These are phyloP conservation scores for Sitta carolinensis DNA, from an alignment of 2,797 vertebrate genomes.

Conservation along the genomic window DNA sequence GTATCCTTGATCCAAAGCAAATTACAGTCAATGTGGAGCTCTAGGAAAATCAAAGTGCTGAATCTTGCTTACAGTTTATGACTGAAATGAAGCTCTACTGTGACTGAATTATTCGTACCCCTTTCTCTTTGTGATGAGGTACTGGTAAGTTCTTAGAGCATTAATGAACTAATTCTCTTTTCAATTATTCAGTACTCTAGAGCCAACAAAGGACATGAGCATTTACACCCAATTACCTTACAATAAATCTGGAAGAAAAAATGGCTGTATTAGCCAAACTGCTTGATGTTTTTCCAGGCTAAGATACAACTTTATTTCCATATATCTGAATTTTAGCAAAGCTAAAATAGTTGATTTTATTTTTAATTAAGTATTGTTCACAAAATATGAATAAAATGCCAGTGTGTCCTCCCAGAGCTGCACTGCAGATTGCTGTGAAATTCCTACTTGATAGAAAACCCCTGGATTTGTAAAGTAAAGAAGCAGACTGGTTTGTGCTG, in stretches of 20 bases:
- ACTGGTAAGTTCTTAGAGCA: neutral
- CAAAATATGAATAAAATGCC: conserved; percentile 23
- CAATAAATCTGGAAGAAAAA: neutral
- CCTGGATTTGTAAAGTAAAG: neutral
- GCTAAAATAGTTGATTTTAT: neutral
- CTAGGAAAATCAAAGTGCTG: neutral
- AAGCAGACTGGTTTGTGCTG: neutral
- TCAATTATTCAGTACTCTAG: neutral
- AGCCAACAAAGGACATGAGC: neutral
- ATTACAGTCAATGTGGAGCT: neutral
- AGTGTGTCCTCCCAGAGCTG: neutral
- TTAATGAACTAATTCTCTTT: neutral
- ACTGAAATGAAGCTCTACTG: neutral
- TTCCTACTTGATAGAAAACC: conserved; percentile 3
- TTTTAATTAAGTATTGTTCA: neutral
- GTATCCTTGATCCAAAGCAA: neutral
- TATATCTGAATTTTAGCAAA: neutral
- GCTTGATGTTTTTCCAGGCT: neutral
- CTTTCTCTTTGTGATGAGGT: neutral
- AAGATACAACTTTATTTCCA: neutral
- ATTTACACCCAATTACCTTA: neutral
- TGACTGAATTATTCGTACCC: neutral
- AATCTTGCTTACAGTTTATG: neutral
- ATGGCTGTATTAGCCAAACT: neutral
- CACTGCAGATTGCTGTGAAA: conserved; percentile 22